Evolutionary conservation across 2,797 vertebrate species (phyloP), one percentile per base, ranked within the genome.

Genomic region (Sternarchorhynchus goeldii): DNA sequence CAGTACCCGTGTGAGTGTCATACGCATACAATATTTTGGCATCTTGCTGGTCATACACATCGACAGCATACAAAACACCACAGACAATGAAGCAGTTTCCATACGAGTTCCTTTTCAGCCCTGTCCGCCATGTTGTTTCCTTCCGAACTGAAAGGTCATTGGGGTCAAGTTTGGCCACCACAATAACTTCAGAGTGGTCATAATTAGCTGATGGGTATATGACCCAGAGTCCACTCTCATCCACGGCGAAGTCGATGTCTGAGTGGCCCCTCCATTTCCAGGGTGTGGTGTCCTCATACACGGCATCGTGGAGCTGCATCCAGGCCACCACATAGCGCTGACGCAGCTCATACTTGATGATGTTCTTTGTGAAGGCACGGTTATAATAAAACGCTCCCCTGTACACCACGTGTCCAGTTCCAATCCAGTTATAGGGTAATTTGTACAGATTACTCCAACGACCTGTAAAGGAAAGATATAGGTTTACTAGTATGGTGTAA

Each of bases 201-300:
- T 93, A 93, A 68, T 97, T 96, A 74, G 88, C 60, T 0, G 95
- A 90, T 0, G 97, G 97, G 88, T 98, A 98, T 88, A 97, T 97
- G 76, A 99, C 96, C 97, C 97, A 99, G 57, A 99, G 91, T 29
- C 97, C 96, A 0, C 94, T 97, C 90, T 99, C 97, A 0, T 99
- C 97, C 86, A 99, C 96, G 0, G 97, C 97, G 0, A 98, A 98
- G 90, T 98, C 97, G 0, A 99, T 96, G 90, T 98, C 96, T 0
- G 97, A 98, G 90, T 98, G 97, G 53, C 96, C 97, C 21, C 94
- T 94, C 97, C 97, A 98, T 83, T 98, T 98, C 97, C 97, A 98
- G 5, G 96, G 97, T 0, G 95, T 97, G 6, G 95, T 95, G 89
- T 96, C 96, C 87, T 97, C 96, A 0, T 97, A 98, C 6, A 97